These are phyloP conservation scores for Nomada goodeniana DNA, from an alignment of 2,888 invertebrate species.

Conservation along the genomic window DNA sequence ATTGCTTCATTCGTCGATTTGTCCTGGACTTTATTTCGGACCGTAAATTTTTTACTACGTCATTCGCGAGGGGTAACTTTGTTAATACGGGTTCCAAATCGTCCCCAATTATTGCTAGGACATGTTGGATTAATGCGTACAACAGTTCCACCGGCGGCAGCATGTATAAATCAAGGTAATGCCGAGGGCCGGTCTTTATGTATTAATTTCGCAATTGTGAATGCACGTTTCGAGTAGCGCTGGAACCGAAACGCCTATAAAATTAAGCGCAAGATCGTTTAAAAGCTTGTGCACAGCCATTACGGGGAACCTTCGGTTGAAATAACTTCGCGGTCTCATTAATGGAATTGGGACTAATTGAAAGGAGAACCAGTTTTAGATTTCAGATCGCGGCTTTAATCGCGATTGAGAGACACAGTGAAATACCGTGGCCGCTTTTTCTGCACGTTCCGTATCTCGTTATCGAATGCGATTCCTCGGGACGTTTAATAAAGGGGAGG, in stretches of 20 bases:
- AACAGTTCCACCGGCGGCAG: background rate
- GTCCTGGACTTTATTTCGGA: too few relatives aligned
- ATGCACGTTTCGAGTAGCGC: background rate
- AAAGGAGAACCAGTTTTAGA: slow-evolving; percentile 51
- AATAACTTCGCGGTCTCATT: slow-evolving; percentile 36
- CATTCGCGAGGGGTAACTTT: background rate
- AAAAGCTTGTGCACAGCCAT: slow-evolving; percentile 31
- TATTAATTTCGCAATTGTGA: slow-evolving; percentile 28
- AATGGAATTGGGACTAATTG: slow-evolving; percentile 46
- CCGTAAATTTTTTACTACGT: background rate
- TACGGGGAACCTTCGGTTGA: slow-evolving; percentile 34
- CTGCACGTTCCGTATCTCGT: background rate
- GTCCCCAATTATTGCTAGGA: background rate
- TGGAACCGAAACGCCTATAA: slow-evolving; percentile 26
- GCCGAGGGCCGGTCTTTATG: background rate
- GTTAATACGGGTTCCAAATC: background rate
- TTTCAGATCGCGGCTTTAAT: slow-evolving; percentile 30
- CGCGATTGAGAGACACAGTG: slow-evolving; percentile 10
- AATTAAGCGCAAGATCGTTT: slow-evolving; percentile 46
- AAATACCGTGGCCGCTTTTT: background rate
- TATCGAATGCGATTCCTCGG: background rate
- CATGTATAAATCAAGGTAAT: slow-evolving; percentile 4
- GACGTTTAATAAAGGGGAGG: slow-evolving; percentile 3
- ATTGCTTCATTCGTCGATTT: too few relatives aligned
- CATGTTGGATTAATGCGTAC: background rate